phyloP scores from a whole-genome alignment of 2,797 vertebrate species.

The Xiphophorus birchmanni region DNA sequence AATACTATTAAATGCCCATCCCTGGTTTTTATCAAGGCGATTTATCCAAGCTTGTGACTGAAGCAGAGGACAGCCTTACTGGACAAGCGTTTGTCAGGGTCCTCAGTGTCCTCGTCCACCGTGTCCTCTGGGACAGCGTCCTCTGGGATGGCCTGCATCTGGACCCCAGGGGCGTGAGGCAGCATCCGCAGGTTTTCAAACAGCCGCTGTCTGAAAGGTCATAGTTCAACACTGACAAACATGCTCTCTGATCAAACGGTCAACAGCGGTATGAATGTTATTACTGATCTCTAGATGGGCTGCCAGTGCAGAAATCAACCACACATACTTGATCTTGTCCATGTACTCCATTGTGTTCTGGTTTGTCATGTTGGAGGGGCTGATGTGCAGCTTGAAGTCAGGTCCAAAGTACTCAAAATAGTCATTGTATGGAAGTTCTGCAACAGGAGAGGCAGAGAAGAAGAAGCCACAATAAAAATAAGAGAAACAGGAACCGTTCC shows the following conservation, averaged over 20 bases:
- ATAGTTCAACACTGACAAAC: not conserved
- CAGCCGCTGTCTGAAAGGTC: constrained; percentile 84
- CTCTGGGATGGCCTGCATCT: constrained; percentile 92
- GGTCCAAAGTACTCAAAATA: constrained; percentile 96
- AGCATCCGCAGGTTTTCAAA: constrained; percentile 96
- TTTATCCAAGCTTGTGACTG: not conserved
- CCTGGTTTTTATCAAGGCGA: not conserved
- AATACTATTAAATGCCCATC: too few species aligned
- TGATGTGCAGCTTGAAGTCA: constrained; percentile 94
- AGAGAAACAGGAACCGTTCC: not conserved
- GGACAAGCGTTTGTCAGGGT: constrained; percentile 92
- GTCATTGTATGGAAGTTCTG: constrained; percentile 94
- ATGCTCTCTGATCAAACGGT: not conserved
- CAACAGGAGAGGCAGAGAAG: constrained; percentile 22
- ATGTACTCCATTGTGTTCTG: constrained; percentile 94
- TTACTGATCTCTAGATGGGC: not conserved
- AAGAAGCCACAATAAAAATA: not conserved
- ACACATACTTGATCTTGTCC: constrained; percentile 91
- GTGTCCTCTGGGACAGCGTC: constrained; percentile 89
- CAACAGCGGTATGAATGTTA: not conserved
- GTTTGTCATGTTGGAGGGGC: constrained; percentile 95
- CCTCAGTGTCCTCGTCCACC: constrained; percentile 89
- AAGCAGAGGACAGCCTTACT: constrained; percentile 76
- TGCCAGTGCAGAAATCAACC: not conserved
- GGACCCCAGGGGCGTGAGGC: constrained; percentile 91